Base-by-base conservation (phyloP, 2,888 invertebrate species). In the Atrina japonica region DNA sequence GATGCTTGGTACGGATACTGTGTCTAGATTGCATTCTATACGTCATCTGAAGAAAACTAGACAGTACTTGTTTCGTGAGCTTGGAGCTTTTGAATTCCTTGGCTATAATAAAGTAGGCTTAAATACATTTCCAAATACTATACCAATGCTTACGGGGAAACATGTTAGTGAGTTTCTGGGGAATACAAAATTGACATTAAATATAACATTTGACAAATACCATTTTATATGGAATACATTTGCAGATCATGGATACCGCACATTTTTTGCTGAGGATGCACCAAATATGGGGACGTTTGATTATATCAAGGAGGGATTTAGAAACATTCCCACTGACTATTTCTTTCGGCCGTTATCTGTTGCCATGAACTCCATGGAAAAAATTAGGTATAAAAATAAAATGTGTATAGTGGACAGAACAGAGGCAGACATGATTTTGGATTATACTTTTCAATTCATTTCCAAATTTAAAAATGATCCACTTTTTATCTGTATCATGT, bases 91-190 rank as follows among this genome's bases (percentile, higher is more conserved):
- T 63, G 96, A 96, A 87, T 92, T 97, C 86, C 90, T 94, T 78
- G 97, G 97, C 11, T 96, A 96, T 90, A 96, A 95, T 87, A 97
- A 97, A 93, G 95, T 97, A 16, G 97, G 94, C 3, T 97, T 97
- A 89, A 97, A 97, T 89, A 97, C 97, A 0, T 96, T 95, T 88
- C 52, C 66, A 16, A 98, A 98, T 90, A 88, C 97, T 71, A 93
- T 95, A 9, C 95, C 97, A 0, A 93, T 96, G 70, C 90, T 97
- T 14, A 93, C 58, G 0, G 79, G 79, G 2, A 73, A 72, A 45
- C 73, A 60, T 53, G 23, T 70, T 1, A 58, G 68, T 11, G 79
- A 79, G 29, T 52, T 73, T n/a, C 73, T 73, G 5, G 70, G 70
- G 53, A 66, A 71, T 40, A 52, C 65, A 41, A 64, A 50, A 18